Evolutionary conservation across 1,140 invertebrate species (phyloP).

Genomic region (Oscheius sp.): DNA sequence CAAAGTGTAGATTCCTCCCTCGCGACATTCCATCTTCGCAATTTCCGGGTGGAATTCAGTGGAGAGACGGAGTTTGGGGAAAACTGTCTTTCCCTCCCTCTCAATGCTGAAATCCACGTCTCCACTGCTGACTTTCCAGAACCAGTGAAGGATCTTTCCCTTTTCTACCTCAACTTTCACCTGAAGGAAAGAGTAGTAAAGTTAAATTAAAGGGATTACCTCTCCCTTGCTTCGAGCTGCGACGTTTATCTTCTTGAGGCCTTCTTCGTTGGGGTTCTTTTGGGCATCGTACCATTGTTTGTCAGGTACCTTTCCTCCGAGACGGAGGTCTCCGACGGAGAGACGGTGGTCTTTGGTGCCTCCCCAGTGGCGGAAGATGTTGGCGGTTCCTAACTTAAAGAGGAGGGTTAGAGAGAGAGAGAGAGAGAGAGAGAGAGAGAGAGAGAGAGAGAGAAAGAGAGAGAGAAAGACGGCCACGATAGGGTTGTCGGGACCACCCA

Average conservation of each 20-base stretch:
- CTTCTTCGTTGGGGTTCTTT: constrained; percentile 6
- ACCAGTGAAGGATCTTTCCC: constrained; percentile 26
- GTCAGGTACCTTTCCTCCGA: constrained; percentile 37
- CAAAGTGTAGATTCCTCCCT: constrained; percentile 26
- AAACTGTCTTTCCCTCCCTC: constrained; percentile 3
- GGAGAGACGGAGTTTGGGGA: constrained; percentile 27
- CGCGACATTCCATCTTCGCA: constrained; percentile 22
- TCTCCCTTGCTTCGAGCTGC: constrained; percentile 7
- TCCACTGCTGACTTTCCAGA: constrained; percentile 28
- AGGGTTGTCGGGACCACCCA: not conserved
- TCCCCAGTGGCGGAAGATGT: constrained; percentile 30
- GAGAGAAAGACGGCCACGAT: no score
- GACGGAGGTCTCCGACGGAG: constrained; percentile 23
- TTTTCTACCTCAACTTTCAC: constrained; percentile 13
- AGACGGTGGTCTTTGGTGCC: constrained; percentile 29
- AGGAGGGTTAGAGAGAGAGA: not conserved
- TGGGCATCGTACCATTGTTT: constrained; percentile 25
- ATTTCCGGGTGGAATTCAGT: constrained; percentile 38
- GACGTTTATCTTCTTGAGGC: constrained; percentile 4
- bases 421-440: not conserved
- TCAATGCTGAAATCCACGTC: constrained; percentile 35
- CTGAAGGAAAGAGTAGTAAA: not conserved
- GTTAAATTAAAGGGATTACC: not conserved
- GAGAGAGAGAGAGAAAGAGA: not conserved
- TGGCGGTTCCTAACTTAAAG: not conserved